Evolutionary conservation across 2,888 invertebrate species (phyloP).

Genomic region (Drosophila ustulata): DNA sequence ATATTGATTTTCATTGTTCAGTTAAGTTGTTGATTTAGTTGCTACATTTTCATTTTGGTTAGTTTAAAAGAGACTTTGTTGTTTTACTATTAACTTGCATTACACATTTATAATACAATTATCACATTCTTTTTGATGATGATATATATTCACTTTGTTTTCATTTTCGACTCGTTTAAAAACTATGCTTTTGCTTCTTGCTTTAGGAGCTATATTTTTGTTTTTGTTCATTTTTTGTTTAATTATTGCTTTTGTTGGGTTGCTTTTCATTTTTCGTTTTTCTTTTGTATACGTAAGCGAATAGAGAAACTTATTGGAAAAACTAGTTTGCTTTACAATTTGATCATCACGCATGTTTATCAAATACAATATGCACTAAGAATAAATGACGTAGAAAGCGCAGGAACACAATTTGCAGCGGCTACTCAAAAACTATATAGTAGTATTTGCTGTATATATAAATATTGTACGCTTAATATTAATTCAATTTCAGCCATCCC

Average conservation of each 20-base stretch:
- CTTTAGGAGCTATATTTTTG: slow-evolving; percentile 36
- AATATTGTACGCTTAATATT: slow-evolving; percentile 10
- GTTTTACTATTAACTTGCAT: slow-evolving; percentile 70
- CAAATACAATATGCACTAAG: slow-evolving; percentile 25
- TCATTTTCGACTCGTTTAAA: slow-evolving; percentile 49
- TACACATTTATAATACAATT: slow-evolving; percentile 78
- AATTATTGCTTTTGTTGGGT: slow-evolving; percentile 40
- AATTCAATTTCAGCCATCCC: slow-evolving; percentile 7
- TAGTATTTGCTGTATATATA: slow-evolving; percentile 4
- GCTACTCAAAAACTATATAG: slow-evolving; percentile 42
- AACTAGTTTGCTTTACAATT: slow-evolving; percentile 22
- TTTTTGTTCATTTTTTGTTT: background rate
- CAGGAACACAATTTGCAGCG: slow-evolving; percentile 73
- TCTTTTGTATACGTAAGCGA: slow-evolving; percentile 29
- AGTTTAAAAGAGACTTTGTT: slow-evolving; percentile 32
- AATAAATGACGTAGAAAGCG: slow-evolving; percentile 53
- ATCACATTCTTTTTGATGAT: slow-evolving; percentile 80
- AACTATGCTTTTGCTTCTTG: slow-evolving; percentile 53
- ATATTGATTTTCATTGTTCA: slow-evolving; percentile 26
- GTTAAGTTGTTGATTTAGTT: slow-evolving; percentile 18
- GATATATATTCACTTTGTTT: slow-evolving; percentile 71
- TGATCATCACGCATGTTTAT: slow-evolving; percentile 28
- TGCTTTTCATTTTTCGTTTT: slow-evolving; percentile 25
- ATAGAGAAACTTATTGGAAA: slow-evolving; percentile 8
- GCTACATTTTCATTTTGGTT: slow-evolving; percentile 28